Conservation (phyloP, 30 jellyfish, hydroid and myxozoan genomes). For the Rhopilema esculentum region DNA sequence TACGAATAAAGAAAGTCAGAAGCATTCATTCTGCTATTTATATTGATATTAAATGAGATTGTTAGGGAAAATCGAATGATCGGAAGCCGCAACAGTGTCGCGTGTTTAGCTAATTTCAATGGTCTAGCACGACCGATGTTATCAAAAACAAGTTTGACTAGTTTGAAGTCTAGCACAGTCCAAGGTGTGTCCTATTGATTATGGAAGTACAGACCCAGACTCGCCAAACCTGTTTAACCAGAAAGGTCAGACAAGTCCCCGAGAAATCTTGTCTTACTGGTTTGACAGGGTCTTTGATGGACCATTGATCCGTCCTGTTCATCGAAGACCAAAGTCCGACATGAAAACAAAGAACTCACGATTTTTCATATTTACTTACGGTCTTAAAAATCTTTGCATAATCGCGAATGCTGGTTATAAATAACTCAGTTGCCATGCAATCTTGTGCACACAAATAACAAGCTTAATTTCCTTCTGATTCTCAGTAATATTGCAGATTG, state of each 20-base stretch:
- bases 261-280: constrained; percentile 38
- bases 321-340: background rate
- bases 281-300: constrained; percentile 17
- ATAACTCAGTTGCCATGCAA: background rate
- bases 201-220: constrained; percentile 7
- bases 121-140: constrained; percentile 16
- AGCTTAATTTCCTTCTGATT: too few relatives aligned
- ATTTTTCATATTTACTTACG: background rate
- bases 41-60: too few relatives aligned
- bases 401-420: background rate
- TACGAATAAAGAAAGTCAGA: too few relatives aligned
- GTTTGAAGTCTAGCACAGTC: constrained; percentile 43
- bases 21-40: too few relatives aligned
- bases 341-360: background rate
- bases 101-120: background rate
- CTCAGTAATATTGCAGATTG: too few relatives aligned
- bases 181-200: background rate
- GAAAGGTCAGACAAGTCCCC: constrained; percentile 19
- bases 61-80: too few relatives aligned
- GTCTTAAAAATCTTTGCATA: background rate
- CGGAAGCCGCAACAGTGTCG: background rate
- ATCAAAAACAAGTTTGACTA: constrained; percentile 49
- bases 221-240: constrained; percentile 23
- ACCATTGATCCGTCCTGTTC: background rate
- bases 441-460: too few relatives aligned